Conservation (phyloP, 2,888 invertebrate genomes). For the Agriopis aurantiaria region DNA sequence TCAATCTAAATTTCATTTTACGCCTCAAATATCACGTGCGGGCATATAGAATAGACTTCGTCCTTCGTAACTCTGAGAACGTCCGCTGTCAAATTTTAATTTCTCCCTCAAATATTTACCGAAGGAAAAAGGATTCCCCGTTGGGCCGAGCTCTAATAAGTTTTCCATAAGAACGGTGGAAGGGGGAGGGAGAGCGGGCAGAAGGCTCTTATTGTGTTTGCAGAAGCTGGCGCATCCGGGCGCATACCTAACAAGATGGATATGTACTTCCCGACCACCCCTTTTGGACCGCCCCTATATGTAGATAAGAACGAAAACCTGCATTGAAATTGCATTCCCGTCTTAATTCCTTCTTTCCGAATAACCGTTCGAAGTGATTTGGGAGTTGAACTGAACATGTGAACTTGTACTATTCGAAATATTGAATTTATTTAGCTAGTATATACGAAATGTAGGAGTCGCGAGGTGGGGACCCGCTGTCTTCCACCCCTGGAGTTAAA, state of each 20-base stretch:
- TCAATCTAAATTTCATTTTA: constrained; percentile 86
- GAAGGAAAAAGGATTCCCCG: constrained; percentile 86
- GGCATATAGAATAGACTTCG: constrained; percentile 78
- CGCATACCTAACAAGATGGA: constrained; percentile 87
- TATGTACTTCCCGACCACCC: constrained; percentile 77
- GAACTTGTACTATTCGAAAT: constrained; percentile 32
- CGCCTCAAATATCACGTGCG: constrained; percentile 84
- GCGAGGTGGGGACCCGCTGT: constrained; percentile 28
- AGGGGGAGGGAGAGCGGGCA: constrained; percentile 59
- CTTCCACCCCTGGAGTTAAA: constrained; percentile 43
- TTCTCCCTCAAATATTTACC: constrained; percentile 87
- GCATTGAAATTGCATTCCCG: constrained; percentile 85
- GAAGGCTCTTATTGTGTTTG: constrained; percentile 86
- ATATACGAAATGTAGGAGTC: constrained; percentile 13
- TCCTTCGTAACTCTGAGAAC: constrained; percentile 74
- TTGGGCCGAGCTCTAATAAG: constrained; percentile 85
- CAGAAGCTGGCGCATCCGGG: constrained; percentile 85
- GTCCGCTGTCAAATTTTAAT: constrained; percentile 85
- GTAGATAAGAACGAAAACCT: constrained; percentile 69
- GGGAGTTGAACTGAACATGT: constrained; percentile 23
- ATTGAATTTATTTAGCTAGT: constrained; percentile 22
- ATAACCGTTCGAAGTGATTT: constrained; percentile 53
- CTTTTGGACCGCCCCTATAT: constrained; percentile 73
- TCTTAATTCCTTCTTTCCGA: constrained; percentile 78
- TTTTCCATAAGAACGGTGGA: constrained; percentile 83